Evolutionary conservation across 1,140 invertebrate species (phyloP), one percentile per base, ranked within the genome.

Genomic region (Drosophila lacteicornis): DNA sequence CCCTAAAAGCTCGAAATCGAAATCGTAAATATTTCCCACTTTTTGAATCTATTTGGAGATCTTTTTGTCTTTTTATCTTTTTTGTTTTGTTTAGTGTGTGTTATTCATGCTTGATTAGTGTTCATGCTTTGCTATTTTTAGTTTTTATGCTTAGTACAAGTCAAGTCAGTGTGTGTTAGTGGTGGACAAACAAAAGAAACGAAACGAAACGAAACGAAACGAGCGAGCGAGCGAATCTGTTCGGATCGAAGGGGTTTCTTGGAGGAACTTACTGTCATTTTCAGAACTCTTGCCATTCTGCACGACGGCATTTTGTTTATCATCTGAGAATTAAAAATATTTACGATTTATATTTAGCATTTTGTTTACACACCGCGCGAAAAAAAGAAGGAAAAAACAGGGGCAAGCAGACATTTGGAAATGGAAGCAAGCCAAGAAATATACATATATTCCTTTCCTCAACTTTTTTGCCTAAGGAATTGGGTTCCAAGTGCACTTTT

Each of bases 241-340:
- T 60, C 38, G 43, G 62, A 63, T 78, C 58, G 47, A 73, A 15
- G 30, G 30, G 56, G 55, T 57, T 57, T 57, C 38, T 70, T 30
- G 30, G 63, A 36, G 66, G 46, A 77, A 92, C 91, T 92, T 92
- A 92, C 91, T 84, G 79, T 92, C 91, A 90, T 73, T 90, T 78
- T 92, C 87, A 79, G 78, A 70, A 61, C 60, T 86, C 80, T 92
- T 92, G 84, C 91, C 91, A 92, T 92, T 92, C 81, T 63, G 73
- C 77, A 62, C 87, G 79, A 92, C 91, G 88, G 84, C 91, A 82
- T 84, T 91, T 82, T 91, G 85, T 90, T 91, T 92, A 79, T 91
- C 77, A 92, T 92, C 91, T 92, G 91, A 87, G 91, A 92, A 92
- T 82, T 79, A 91, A 81, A 92, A 90, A 86, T 76, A 79, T 86